Percentiles rank a stretch among this genome's conserved stretches.
These are phyloP conservation scores for Sialia sialis DNA, from an alignment of 2,113 vertebrate genomes.

Conservation along the genomic window DNA sequence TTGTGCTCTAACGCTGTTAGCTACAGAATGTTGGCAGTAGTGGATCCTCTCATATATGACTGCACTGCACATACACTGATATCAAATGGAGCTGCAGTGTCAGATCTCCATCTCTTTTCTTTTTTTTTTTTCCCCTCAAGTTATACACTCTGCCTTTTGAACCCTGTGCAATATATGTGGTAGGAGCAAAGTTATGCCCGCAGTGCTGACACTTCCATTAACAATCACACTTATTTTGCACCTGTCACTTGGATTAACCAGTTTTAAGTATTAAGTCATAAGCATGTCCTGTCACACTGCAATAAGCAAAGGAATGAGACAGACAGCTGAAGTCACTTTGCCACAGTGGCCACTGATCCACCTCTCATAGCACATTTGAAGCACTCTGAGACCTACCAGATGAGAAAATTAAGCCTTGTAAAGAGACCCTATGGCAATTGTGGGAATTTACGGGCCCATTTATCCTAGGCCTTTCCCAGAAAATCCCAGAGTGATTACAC, in stretches of 20 bases:
- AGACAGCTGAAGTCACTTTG: not conserved
- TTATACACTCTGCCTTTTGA: not conserved
- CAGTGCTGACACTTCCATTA: not conserved
- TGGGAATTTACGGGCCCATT: not conserved
- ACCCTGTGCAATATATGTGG: not conserved
- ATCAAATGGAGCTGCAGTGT: not conserved
- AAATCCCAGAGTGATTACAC: not conserved
- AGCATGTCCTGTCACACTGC: not conserved
- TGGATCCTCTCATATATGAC: not conserved
- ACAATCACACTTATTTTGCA: not conserved
- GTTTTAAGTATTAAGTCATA: not conserved
- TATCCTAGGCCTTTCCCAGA: not conserved
- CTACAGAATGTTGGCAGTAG: not conserved
- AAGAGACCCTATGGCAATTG: not conserved
- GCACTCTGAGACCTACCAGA: not conserved
- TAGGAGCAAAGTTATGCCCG: not conserved
- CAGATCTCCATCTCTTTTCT: accelerated
- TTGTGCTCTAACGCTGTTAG: not conserved
- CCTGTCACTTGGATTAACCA: not conserved
- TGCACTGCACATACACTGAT: not conserved
- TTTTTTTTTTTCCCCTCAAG: not conserved
- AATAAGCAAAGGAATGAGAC: not conserved
- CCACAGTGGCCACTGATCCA: not conserved
- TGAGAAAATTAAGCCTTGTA: not conserved
- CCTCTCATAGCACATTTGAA: accelerated